Evolutionary conservation across 2,888 invertebrate species (phyloP).

Genomic region (Nymphalis c-album): DNA sequence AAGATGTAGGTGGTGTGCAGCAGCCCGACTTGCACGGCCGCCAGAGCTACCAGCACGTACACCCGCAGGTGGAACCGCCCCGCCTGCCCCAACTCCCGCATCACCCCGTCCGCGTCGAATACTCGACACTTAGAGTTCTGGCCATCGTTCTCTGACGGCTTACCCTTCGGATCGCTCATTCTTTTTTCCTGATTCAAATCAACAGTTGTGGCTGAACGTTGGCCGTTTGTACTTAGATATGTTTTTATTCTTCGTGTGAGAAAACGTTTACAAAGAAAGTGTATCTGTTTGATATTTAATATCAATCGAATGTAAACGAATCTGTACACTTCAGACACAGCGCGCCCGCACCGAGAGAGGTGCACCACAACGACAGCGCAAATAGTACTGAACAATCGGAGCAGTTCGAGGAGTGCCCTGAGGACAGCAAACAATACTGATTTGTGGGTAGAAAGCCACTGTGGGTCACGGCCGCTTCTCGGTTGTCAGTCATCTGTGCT

Average conservation of each 20-base stretch:
- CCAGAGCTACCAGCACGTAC: conserved; percentile 62
- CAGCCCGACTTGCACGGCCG: conserved; percentile 76
- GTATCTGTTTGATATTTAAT: no score
- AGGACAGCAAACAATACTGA: conserved; percentile 27
- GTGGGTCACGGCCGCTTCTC: conserved; percentile 37
- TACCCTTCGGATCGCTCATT: conserved; percentile 24
- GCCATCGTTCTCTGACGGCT: conserved; percentile 9
- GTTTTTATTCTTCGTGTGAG: no score
- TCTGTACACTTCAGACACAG: background rate
- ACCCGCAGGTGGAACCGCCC: conserved; percentile 60
- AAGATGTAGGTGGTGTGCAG: conserved; percentile 82
- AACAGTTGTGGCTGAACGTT: background rate
- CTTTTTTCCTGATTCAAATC: background rate
- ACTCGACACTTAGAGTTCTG: conserved; percentile 29
- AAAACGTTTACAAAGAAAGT: no score
- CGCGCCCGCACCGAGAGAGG: conserved; percentile 7
- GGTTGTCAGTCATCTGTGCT: conserved; percentile 36
- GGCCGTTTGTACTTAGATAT: no score
- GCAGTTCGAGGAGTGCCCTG: conserved; percentile 18
- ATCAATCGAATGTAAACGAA: no score
- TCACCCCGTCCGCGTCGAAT: conserved; percentile 54
- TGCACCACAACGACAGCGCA: conserved; percentile 14
- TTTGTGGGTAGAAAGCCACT: conserved; percentile 36
- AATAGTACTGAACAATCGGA: conserved; percentile 28
- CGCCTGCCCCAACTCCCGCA: conserved; percentile 61